Evolutionary conservation across 2,113 vertebrate genomes (phyloP).

Genomic region (Sigmodon hispidus): DNA sequence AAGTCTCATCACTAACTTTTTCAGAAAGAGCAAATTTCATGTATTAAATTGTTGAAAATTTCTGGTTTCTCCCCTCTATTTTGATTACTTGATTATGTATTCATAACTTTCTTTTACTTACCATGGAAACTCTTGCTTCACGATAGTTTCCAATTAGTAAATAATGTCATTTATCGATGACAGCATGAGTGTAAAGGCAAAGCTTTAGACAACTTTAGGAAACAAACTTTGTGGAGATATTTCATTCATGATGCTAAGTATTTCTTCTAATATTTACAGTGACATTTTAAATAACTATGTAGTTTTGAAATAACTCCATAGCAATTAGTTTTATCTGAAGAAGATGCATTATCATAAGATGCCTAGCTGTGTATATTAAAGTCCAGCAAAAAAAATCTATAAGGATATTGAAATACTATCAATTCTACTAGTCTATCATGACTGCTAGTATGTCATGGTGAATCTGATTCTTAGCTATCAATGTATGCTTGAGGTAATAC

Average conservation of each 20-base stretch:
- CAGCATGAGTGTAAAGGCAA: not conserved
- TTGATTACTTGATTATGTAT: not conserved
- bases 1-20: not conserved
- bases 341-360: not conserved
- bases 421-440: not conserved
- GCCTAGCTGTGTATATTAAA: not conserved
- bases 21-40: not conserved
- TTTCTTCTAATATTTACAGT: not conserved
- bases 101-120: not conserved
- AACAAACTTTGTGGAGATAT: not conserved
- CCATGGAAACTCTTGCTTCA: not conserved
- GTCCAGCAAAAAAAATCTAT: not conserved
- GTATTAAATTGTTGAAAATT: conserved; percentile 11
- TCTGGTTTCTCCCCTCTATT: not conserved
- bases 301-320: not conserved
- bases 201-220: not conserved
- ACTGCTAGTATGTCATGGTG: not conserved
- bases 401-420: conserved; percentile 22
- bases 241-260: not conserved
- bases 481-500: conserved; percentile 22
- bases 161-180: conserved; percentile 34
- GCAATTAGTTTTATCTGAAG: not conserved
- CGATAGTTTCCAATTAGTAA: not conserved
- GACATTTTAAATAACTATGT: not conserved
- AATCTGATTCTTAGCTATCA: conserved; percentile 29